These are phyloP conservation scores for Protophormia terraenovae DNA, from an alignment of 2,888 invertebrate species.

Conservation along the genomic window DNA sequence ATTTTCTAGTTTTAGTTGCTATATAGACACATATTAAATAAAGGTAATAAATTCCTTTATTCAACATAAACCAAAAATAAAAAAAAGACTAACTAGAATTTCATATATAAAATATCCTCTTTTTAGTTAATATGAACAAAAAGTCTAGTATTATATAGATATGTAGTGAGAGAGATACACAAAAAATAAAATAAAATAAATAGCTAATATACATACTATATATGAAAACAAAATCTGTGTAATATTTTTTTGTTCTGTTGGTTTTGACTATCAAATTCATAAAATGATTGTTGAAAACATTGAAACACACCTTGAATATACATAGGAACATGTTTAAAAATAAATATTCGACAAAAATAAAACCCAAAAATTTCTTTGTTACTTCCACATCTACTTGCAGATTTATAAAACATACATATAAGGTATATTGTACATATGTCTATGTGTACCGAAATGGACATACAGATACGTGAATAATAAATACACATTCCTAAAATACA, in stretches of 20 bases:
- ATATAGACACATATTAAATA: slow-evolving; percentile 50
- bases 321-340: not conserved
- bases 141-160: too few relatives aligned
- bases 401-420: not conserved
- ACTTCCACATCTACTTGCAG: not conserved
- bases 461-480: not conserved
- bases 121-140: too few relatives aligned
- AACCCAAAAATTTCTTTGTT: slow-evolving; percentile 20
- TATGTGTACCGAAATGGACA: too few relatives aligned
- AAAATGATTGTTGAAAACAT: slow-evolving; percentile 24
- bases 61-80: not conserved
- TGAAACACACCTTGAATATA: slow-evolving; percentile 6
- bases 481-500: not conserved
- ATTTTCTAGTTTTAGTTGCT: not conserved
- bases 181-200: slow-evolving; percentile 23
- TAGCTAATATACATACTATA: slow-evolving; percentile 17
- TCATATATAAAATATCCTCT: too few relatives aligned
- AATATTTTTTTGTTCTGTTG: not conserved
- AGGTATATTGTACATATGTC: too few relatives aligned
- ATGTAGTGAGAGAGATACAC: too few relatives aligned
- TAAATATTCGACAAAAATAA: slow-evolving; percentile 18
- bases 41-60: slow-evolving; percentile 5
- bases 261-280: slow-evolving; percentile 10
- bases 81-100: too few relatives aligned
- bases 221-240: not conserved